Percentiles rank a stretch among this genome's conserved stretches.
These are phyloP conservation scores for Thaumatotibia leucotreta DNA, from an alignment of 1,140 invertebrate genomes.

Conservation along the genomic window DNA sequence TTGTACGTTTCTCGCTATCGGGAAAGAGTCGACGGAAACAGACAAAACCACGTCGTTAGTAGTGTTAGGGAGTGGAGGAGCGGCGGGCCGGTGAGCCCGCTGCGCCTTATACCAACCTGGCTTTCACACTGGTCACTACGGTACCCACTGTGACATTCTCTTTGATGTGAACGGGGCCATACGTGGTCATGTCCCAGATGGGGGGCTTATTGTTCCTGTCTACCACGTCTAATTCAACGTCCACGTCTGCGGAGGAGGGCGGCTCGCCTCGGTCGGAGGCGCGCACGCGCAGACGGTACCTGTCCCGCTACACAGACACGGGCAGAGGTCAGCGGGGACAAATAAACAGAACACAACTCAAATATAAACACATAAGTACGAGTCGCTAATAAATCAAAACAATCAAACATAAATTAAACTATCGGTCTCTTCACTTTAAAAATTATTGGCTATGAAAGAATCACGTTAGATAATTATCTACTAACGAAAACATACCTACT, in stretches of 20 bases:
- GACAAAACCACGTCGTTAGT: conserved; percentile 82
- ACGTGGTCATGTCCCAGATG: conserved; percentile 94
- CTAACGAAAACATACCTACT: conserved; percentile 32
- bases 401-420: conserved; percentile 55
- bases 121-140: conserved; percentile 96
- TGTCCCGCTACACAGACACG: conserved; percentile 90
- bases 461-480: conserved; percentile 24
- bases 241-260: conserved; percentile 93
- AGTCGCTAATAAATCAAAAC: conserved; percentile 69
- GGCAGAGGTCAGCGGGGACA: conserved; percentile 76
- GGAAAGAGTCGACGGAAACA: conserved; percentile 80
- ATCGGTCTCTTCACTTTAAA: conserved; percentile 46
- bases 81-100: conserved; percentile 65
- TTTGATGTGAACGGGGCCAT: conserved; percentile 96
- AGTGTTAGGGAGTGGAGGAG: conserved; percentile 74
- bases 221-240: conserved; percentile 97
- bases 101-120: conserved; percentile 92
- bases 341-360: conserved; percentile 76
- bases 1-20: conserved; percentile 96
- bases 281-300: conserved; percentile 94
- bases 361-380: conserved; percentile 73
- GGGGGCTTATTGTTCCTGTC: conserved; percentile 98
- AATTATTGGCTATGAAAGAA: conserved; percentile 32
- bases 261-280: conserved; percentile 93
- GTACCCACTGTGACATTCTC: conserved; percentile 99